Evolutionary conservation across 2,888 invertebrate species (phyloP).

Genomic region (Tridacna crocea): DNA sequence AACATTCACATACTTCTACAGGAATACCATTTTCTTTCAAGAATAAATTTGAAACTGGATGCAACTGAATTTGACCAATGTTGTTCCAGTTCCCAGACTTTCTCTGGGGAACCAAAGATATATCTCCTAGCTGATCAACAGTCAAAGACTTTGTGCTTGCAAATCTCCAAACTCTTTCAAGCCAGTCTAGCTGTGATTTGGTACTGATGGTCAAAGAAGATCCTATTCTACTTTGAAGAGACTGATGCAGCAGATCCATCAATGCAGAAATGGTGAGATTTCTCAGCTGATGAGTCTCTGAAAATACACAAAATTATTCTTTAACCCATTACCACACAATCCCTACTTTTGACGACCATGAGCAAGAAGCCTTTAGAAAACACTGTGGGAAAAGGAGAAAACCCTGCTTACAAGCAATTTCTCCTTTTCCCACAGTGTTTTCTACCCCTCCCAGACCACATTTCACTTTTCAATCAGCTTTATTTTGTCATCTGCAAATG

Average conservation of each 20-base stretch:
- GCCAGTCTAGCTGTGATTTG: conserved; percentile 9
- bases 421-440: too few species aligned
- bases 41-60: background rate
- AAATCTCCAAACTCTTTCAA: conserved; percentile 4
- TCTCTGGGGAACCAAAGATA: conserved; percentile 1
- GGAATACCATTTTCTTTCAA: background rate
- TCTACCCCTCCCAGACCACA: too few species aligned
- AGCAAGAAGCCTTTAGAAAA: too few species aligned
- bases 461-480: too few species aligned
- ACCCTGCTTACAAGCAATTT: too few species aligned
- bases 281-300: background rate
- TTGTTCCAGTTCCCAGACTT: background rate
- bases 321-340: too few species aligned
- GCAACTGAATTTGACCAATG: background rate
- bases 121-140: background rate
- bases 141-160: background rate
- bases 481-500: too few species aligned
- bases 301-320: background rate
- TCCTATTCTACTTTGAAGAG: conserved; percentile 7
- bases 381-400: too few species aligned
- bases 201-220: background rate
- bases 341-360: too few species aligned
- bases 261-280: background rate
- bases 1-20: conserved; percentile 1
- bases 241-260: background rate